Conservation (phyloP, 2,113 vertebrate species). For the Donacobius atricapilla region DNA sequence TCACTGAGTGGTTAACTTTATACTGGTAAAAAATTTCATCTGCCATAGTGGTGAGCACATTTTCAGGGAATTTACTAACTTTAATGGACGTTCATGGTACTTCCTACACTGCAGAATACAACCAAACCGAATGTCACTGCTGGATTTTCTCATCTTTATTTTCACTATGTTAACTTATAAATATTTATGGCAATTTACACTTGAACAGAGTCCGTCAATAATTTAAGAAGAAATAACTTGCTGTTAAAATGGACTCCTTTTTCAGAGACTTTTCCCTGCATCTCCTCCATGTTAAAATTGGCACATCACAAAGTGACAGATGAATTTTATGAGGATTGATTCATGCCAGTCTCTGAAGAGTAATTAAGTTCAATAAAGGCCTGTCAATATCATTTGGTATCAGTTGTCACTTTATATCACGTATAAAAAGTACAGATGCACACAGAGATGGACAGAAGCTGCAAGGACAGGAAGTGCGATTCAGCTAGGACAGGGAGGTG, state of each 20-base stretch:
- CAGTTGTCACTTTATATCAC: slow-evolving; percentile 1
- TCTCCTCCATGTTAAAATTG: not conserved
- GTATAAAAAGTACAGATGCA: not conserved
- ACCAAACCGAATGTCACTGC: not conserved
- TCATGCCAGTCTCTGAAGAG: not conserved
- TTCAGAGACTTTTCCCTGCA: not conserved
- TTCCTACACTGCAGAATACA: not conserved
- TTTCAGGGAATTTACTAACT: not conserved
- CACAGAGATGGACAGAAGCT: not conserved
- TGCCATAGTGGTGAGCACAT: fast-evolving
- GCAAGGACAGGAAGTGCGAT: not conserved
- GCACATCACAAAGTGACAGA: not conserved
- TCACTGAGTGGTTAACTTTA: fast-evolving
- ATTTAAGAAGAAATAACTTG: not conserved
- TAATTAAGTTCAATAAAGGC: slow-evolving; percentile 49
- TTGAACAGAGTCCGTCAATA: not conserved
- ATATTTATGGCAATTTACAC: not conserved
- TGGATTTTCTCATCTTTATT: not conserved
- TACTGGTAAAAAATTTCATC: not conserved
- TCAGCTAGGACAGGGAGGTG: not conserved
- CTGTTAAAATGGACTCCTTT: not conserved
- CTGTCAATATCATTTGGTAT: slow-evolving; percentile 4
- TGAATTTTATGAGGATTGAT: slow-evolving; percentile 18
- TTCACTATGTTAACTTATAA: not conserved
- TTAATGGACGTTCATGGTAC: not conserved